Evolutionary conservation across 2,113 vertebrate species (phyloP).

Genomic region (Anarhynchus alexandrinus): DNA sequence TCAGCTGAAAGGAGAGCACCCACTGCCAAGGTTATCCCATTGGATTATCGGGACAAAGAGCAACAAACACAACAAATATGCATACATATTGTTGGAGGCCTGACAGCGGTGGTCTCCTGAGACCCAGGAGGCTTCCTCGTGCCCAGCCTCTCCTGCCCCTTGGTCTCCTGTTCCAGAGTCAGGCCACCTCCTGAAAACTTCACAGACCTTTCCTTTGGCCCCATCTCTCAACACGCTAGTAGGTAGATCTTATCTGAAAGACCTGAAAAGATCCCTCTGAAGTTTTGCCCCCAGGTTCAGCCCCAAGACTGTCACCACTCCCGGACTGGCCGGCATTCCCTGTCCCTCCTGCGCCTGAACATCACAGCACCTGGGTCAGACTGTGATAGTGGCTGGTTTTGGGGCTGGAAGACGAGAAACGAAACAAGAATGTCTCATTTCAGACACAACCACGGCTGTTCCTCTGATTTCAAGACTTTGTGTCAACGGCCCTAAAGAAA

Average conservation of each 20-base stretch:
- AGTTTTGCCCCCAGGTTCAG: not conserved
- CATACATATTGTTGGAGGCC: not conserved
- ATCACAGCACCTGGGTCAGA: not conserved
- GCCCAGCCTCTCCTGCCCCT: not conserved
- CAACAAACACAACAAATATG: fast-evolving
- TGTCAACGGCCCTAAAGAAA: not conserved
- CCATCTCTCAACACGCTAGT: not conserved
- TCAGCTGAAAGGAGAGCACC: not conserved
- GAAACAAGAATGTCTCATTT: not conserved
- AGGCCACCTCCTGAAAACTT: not conserved
- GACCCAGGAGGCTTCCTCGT: not conserved
- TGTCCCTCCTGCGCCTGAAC: not conserved
- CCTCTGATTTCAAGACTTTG: not conserved
- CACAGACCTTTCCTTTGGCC: not conserved
- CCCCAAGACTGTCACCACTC: not conserved
- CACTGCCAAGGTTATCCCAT: not conserved
- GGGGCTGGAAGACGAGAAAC: not conserved
- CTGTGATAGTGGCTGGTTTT: not conserved
- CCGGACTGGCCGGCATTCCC: not conserved
- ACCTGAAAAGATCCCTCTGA: not conserved
- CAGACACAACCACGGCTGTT: not conserved
- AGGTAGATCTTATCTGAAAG: not conserved
- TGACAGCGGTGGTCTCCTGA: not conserved
- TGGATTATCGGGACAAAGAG: not conserved
- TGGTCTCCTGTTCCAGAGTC: not conserved